These are phyloP conservation scores for Eilema griseolum DNA, from an alignment of 2,888 invertebrate genomes.

Conservation along the genomic window DNA sequence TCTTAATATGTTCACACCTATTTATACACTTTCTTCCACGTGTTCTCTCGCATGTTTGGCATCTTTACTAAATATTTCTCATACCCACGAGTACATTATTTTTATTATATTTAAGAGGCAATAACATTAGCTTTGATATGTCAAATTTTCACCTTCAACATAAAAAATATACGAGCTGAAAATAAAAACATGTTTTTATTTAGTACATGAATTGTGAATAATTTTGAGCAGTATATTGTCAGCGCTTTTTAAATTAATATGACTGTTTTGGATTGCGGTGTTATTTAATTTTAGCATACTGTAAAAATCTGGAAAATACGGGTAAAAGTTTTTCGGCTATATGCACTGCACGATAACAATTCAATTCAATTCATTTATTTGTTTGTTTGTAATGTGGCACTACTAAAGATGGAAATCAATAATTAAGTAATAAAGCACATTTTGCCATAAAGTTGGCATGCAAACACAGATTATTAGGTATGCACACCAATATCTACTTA, in stretches of 20 bases:
- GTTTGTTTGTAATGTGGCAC: no score
- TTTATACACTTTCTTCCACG: neutral
- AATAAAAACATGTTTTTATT: neutral
- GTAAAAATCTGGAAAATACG: neutral
- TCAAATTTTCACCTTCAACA: conserved; percentile 7
- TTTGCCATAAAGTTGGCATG: no score
- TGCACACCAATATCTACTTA: no score
- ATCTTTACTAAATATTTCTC: conserved; percentile 9
- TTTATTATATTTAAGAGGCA: conserved; percentile 6
- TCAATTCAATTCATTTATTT: no score
- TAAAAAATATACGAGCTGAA: neutral
- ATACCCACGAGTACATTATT: conserved; percentile 5
- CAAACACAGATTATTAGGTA: no score
- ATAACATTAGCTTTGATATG: conserved; percentile 1
- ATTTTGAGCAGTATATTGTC: conserved; percentile 1
- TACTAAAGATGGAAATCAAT: no score
- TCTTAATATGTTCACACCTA: neutral
- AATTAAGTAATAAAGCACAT: no score
- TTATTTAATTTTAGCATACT: neutral
- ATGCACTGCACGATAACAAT: neutral
- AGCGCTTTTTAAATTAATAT: neutral
- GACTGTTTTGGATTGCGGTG: neutral
- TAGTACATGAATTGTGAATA: neutral
- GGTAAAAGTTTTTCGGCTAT: neutral
- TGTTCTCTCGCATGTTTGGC: conserved; percentile 20